Evolutionary conservation across 2,113 vertebrate species (phyloP).

Genomic region (Xerus inauris): DNA sequence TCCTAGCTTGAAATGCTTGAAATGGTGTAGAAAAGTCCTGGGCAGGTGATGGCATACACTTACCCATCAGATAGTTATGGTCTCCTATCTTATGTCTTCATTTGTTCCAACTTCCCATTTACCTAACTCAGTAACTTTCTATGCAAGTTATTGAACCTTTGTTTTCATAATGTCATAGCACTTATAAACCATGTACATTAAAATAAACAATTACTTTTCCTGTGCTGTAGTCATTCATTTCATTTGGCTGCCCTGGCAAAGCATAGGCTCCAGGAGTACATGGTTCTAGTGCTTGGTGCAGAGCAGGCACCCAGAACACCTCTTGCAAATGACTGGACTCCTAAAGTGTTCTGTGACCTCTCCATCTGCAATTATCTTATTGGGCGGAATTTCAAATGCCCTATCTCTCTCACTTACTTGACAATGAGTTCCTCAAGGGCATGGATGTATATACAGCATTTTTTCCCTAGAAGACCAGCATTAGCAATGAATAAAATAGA

Average conservation of each 20-base stretch:
- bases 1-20: neutral
- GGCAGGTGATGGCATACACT: neutral
- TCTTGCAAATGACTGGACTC: neutral
- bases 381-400: no score
- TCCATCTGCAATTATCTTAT: neutral
- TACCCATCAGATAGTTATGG: neutral
- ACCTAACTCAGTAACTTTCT: neutral
- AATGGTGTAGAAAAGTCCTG: accelerated
- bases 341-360: neutral
- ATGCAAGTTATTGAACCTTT: neutral
- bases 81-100: no score
- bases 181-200: neutral
- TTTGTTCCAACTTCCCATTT: neutral
- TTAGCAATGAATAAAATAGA: neutral
- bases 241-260: neutral
- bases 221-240: neutral
- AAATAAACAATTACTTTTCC: neutral
- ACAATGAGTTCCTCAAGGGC: neutral
- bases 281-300: neutral
- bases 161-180: neutral
- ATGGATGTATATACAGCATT: accelerated
- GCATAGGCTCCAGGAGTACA: neutral
- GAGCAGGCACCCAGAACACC: neutral
- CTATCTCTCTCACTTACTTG: neutral
- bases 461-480: neutral